phyloP scores from a whole-genome alignment of 2,888 invertebrate species.

The Chloroclystis v-ata region DNA sequence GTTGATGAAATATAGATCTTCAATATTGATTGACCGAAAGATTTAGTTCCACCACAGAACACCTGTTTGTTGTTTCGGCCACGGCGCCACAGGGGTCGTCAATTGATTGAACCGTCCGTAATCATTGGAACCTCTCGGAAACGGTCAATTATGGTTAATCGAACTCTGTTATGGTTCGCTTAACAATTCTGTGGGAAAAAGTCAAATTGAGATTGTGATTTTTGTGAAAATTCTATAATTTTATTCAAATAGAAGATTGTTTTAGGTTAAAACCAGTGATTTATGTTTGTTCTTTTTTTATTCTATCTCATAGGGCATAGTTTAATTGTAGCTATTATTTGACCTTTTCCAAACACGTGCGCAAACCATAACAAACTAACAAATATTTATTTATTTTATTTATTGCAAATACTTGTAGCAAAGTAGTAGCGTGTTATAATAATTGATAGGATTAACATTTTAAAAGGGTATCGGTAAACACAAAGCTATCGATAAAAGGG shows the following conservation, averaged over 20 bases:
- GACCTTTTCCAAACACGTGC: too few species aligned
- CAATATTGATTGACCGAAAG: neutral
- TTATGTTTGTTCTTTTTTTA: too few species aligned
- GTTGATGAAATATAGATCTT: too few species aligned
- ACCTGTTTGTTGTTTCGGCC: neutral
- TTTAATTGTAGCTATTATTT: too few species aligned
- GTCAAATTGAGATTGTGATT: neutral
- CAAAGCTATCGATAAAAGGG: slow-evolving; percentile 29
- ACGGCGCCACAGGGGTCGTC: neutral
- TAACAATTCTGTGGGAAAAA: neutral
- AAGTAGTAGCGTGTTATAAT: slow-evolving; percentile 16
- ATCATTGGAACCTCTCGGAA: too few species aligned
- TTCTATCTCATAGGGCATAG: too few species aligned
- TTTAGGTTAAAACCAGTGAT: too few species aligned
- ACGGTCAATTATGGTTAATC: neutral
- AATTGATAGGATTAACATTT: slow-evolving; percentile 22
- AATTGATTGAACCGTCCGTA: neutral
- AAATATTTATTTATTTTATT: too few species aligned
- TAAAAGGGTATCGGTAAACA: slow-evolving; percentile 17
- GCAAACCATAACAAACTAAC: too few species aligned
- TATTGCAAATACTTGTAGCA: neutral
- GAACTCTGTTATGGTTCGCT: neutral
- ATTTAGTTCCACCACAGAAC: neutral
- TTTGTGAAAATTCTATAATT: neutral
- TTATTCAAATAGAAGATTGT: too few species aligned